phyloP scores from a whole-genome alignment of 2,113 vertebrate genomes.

The Scophthalmus maximus region DNA sequence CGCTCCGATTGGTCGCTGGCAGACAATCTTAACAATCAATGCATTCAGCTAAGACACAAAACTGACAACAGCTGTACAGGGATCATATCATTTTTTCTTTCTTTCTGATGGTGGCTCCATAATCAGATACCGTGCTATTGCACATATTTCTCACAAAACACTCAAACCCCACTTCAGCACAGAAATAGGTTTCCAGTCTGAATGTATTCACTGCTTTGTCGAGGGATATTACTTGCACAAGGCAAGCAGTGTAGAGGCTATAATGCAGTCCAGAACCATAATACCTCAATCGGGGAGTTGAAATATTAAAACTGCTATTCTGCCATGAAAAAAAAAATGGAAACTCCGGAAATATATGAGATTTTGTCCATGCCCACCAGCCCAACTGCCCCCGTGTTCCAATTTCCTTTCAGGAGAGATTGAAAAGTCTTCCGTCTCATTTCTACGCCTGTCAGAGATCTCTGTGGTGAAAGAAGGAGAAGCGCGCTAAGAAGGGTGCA shows the following conservation, averaged over 20 bases:
- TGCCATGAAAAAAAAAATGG: constrained; percentile 42
- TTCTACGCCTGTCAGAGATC: constrained; percentile 77
- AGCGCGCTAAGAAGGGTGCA: constrained; percentile 54
- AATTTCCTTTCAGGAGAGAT: constrained; percentile 74
- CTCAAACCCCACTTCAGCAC: constrained; percentile 35
- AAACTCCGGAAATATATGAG: constrained; percentile 69
- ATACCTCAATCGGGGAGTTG: constrained; percentile 55
- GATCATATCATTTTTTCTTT: constrained; percentile 25
- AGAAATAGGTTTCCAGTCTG: constrained; percentile 38
- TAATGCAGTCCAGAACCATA: constrained; percentile 47
- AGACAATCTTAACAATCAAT: constrained; percentile 36
- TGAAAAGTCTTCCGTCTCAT: constrained; percentile 76
- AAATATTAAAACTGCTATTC: constrained; percentile 70
- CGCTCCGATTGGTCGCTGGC: not conserved
- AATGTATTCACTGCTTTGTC: constrained; percentile 39
- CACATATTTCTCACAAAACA: constrained; percentile 29
- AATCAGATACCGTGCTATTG: constrained; percentile 35
- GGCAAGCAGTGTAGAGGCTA: constrained; percentile 30
- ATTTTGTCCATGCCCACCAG: constrained; percentile 59
- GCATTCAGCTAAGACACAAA: constrained; percentile 16
- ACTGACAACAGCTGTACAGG: not conserved
- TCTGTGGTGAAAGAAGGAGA: constrained; percentile 47
- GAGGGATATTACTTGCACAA: constrained; percentile 32
- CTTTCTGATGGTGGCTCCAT: constrained; percentile 3
- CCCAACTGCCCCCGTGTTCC: constrained; percentile 58